Conservation (phyloP, 2,888 invertebrate genomes). For the Proisotoma minuta region DNA sequence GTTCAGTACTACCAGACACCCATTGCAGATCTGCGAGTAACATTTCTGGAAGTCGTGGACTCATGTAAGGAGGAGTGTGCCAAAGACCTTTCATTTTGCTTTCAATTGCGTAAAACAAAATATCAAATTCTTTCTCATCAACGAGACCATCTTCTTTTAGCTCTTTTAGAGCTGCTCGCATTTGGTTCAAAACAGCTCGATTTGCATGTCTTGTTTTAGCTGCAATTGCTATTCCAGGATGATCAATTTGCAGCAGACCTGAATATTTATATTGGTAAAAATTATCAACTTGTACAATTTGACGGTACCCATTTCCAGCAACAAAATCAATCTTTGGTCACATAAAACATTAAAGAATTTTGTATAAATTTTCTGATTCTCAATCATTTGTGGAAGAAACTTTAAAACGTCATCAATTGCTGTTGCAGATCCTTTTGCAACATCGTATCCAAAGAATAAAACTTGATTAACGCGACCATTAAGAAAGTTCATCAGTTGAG, state of each 20-base stretch:
- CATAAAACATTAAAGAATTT: slow-evolving; percentile 46
- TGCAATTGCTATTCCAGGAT: slow-evolving; percentile 61
- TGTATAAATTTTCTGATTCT: slow-evolving; percentile 50
- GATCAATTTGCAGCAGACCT: slow-evolving; percentile 56
- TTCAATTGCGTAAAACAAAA: slow-evolving; percentile 56
- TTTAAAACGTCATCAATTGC: slow-evolving; percentile 60
- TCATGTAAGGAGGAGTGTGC: slow-evolving; percentile 50
- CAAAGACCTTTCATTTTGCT: slow-evolving; percentile 54
- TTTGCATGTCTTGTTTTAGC: slow-evolving; percentile 63
- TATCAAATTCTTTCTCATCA: slow-evolving; percentile 58
- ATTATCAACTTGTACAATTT: no score
- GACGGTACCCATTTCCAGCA: slow-evolving; percentile 52
- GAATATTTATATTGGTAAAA: no score
- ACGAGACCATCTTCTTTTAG: slow-evolving; percentile 58
- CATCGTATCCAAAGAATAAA: slow-evolving; percentile 60
- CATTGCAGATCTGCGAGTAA: slow-evolving; percentile 50
- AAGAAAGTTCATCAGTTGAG: slow-evolving; percentile 56
- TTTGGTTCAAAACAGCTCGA: slow-evolving; percentile 59
- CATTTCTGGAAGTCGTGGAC: slow-evolving; percentile 50
- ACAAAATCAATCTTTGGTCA: slow-evolving; percentile 52
- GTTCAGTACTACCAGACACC: slow-evolving; percentile 49
- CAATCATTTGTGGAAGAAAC: slow-evolving; percentile 55
- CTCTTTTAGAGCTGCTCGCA: slow-evolving; percentile 57
- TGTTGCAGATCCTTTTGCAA: slow-evolving; percentile 61
- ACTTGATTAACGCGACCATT: slow-evolving; percentile 58